Evolutionary conservation across 2,113 vertebrate species (phyloP), one percentile per base, ranked within the genome.

Genomic region (Grus americana): DNA sequence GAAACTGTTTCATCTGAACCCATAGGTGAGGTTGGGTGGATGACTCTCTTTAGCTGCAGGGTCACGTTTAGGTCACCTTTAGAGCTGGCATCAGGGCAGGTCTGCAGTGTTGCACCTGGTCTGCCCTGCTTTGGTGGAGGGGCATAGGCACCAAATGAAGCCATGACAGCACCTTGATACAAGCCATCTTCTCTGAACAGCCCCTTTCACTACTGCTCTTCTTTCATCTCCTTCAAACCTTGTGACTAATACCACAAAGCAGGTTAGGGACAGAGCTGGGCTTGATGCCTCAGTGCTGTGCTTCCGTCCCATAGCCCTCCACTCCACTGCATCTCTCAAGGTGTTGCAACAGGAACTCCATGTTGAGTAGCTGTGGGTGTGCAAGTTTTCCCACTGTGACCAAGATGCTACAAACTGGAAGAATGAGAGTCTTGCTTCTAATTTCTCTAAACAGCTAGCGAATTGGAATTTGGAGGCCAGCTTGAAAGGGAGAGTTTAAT

Each of bases 1-100:
- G 59, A 84, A 96, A 86, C 44, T 15, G 29, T 91, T 95, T 93
- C 86, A 78, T 80, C 79, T 70, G 34, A 92, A 91, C n/a, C 20
- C 5, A 13, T 44, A 92, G 93, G 76, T 91, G 87, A 95, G 90
- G 79, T 40, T 74, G 68, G 84, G 62, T 55, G 79, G 73, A 62
- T 87, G 57, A 94, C 55, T 42, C 26, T 80, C 65, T 94, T 80
- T 46, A 92, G 70, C 58, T 68, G 36, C 24, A 74, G 61, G 87
- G 91, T 96, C 94, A 95, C 1, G 0, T 70, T 93, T 26, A 85
- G 95, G 92, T 92, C 93, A 70, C 52, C 68, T 62, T 55, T 68
- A 76, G 47, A 83, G 49, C 19, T 68, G 52, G n/a, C 34, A 46
- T 13, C 1, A 5, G 46, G 59, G 46, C 49, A 88, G 47, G 76